Evolutionary conservation across 2,797 vertebrate species (phyloP).

Genomic region (Cheirogaleus major): DNA sequence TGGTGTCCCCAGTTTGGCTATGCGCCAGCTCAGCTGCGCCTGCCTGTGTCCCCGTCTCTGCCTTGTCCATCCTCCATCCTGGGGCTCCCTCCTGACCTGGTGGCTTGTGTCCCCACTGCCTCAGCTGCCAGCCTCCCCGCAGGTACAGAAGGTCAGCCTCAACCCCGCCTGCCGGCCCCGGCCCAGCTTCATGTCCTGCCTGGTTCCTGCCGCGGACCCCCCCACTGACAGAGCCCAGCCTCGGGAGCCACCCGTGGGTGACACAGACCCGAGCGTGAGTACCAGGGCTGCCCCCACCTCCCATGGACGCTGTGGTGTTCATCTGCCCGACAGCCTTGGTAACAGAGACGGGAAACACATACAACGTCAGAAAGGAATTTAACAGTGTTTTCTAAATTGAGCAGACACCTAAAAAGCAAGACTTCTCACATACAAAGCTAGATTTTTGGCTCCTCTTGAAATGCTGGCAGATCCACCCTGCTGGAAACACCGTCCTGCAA

Average conservation of each 20-base stretch:
- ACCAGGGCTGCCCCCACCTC: accelerated
- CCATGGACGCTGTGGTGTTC: neutral
- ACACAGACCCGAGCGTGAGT: slow-evolving; percentile 80
- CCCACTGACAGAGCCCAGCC: accelerated
- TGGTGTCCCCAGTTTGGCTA: neutral
- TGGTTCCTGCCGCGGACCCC: slow-evolving; percentile 52
- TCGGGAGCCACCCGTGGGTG: accelerated
- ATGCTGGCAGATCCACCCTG: neutral
- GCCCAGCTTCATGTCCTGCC: slow-evolving; percentile 69
- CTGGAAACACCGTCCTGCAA: neutral
- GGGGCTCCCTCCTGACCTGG: neutral
- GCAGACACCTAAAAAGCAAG: neutral
- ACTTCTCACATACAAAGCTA: neutral
- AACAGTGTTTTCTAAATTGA: neutral
- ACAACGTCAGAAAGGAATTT: neutral
- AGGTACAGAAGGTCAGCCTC: slow-evolving; percentile 93
- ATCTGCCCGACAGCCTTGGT: neutral
- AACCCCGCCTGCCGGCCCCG: slow-evolving; percentile 85
- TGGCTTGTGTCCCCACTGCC: neutral
- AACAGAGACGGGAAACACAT: neutral
- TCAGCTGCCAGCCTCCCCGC: neutral
- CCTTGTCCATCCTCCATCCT: neutral
- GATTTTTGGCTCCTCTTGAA: neutral
- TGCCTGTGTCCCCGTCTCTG: neutral
- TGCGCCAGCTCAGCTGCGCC: neutral